Base-by-base conservation (phyloP, 2,888 invertebrate genomes). In the Tetheella fluctuosa region DNA sequence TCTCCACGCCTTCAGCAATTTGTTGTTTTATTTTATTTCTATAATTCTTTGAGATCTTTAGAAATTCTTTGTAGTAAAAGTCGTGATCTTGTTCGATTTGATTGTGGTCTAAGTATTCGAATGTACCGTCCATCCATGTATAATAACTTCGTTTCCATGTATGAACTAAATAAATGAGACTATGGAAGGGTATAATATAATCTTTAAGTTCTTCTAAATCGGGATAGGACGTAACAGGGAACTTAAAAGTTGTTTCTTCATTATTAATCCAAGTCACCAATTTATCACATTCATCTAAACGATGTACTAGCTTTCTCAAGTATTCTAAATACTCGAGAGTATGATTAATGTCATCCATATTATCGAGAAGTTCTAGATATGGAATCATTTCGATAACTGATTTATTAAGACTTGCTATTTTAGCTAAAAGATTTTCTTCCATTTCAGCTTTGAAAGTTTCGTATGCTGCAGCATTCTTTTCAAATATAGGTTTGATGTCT, bases 51-150 rank as follows among this genome's bases (percentile, higher is more conserved):
- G 97, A 96, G 13, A 95, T 94, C 85, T 96, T 97, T 65, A 95
- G 90, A 71, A 98, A 95, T 70, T 97, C 97, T 71, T 97, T 96
- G 60, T 95, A 95, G 76, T 95, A 97, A 74, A 96, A 96, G 57
- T 97, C 97, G 1, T 97, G 96, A 67, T 96, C 96, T 60, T 90
- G 91, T 84, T 98, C 98, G 59, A 98, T 96, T 71, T 94, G 93
- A 60, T 95, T 93, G 6, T 96, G 95, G 75, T 97, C 95, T 66
- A 98, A 91, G 80, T 97, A 97, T 82, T 97, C 96, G 86, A 99
- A 99, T 1, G 97, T 96, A 0, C 99, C 99, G 84, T 98, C 97
- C 94, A 98, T 95, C 97, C 98, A 99, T 10, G 97, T 96, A 73
- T 95, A 96, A 77, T 96, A 96, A 73, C 96, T 96, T 58, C 97